These are phyloP conservation scores for Gonioctena quinquepunctata DNA, from an alignment of 1,140 invertebrate species.

Conservation along the genomic window DNA sequence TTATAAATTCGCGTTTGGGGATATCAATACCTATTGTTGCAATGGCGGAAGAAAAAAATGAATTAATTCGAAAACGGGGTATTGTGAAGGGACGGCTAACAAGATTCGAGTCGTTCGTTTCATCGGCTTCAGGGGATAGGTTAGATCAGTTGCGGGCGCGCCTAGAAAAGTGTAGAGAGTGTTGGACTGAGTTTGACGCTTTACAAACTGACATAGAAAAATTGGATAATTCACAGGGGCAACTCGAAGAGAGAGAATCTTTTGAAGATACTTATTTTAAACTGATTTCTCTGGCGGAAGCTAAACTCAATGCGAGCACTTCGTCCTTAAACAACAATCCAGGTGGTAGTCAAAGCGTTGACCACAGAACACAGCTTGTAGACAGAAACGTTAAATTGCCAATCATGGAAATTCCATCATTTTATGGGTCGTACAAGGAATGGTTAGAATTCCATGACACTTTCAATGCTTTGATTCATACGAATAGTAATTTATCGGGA, in stretches of 20 bases:
- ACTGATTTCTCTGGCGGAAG: neutral
- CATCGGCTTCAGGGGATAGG: neutral
- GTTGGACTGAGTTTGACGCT: neutral
- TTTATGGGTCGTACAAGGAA: slow-evolving; percentile 6
- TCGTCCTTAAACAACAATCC: neutral
- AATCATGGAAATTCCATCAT: slow-evolving; percentile 15
- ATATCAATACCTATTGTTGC: too few species aligned
- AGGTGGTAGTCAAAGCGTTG: neutral
- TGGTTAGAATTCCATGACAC: slow-evolving; percentile 24
- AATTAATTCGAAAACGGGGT: neutral
- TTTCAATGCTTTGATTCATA: slow-evolving; percentile 19
- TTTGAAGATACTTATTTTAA: neutral
- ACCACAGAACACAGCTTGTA: neutral
- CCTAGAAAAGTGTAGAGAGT: neutral
- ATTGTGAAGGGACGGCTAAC: neutral
- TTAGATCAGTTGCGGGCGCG: neutral
- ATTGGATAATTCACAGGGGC: neutral
- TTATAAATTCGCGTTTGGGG: neutral
- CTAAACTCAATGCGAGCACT: neutral
- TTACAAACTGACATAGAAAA: neutral
- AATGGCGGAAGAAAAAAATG: neutral
- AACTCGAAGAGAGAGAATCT: neutral
- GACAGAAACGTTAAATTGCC: slow-evolving; percentile 17
- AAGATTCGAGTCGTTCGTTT: neutral
- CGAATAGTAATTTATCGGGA: neutral